Evolutionary conservation across 2,888 invertebrate species (phyloP).

Genomic region (Ophion obscuratus): DNA sequence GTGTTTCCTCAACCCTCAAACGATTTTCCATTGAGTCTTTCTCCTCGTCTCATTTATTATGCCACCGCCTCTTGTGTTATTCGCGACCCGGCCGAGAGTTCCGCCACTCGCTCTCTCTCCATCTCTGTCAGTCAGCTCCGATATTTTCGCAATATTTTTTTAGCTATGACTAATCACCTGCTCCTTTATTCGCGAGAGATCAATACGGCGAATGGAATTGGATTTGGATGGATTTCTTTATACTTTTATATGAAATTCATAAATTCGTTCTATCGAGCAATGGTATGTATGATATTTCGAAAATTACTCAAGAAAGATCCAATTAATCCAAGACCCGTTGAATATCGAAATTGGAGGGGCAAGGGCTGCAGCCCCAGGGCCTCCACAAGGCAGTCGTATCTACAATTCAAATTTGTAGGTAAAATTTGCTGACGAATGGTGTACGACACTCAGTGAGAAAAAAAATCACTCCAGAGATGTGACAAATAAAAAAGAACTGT

Average conservation of each 20-base stretch:
- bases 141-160: constrained; percentile 23
- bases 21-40: constrained; percentile 72
- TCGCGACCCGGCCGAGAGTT: constrained; percentile 65
- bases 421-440: too few species aligned
- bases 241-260: constrained; percentile 8
- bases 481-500: too few species aligned
- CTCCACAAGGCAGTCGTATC: too few species aligned
- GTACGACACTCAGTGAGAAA: too few species aligned
- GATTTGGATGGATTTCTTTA: too few species aligned
- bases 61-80: constrained; percentile 77
- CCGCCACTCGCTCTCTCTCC: constrained; percentile 43
- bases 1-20: constrained; percentile 61
- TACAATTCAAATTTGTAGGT: too few species aligned
- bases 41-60: constrained; percentile 79
- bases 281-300: not conserved
- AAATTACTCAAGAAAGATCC: not conserved
- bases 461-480: too few species aligned
- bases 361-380: too few species aligned
- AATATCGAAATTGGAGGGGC: too few species aligned
- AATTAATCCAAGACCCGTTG: too few species aligned
- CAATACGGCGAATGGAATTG: constrained; percentile 66
- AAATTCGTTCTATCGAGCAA: not conserved
- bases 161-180: constrained; percentile 13
- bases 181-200: constrained; percentile 60
- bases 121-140: not conserved